Evolutionary conservation across 2,113 vertebrate species (phyloP).

Genomic region (Osmerus mordax): DNA sequence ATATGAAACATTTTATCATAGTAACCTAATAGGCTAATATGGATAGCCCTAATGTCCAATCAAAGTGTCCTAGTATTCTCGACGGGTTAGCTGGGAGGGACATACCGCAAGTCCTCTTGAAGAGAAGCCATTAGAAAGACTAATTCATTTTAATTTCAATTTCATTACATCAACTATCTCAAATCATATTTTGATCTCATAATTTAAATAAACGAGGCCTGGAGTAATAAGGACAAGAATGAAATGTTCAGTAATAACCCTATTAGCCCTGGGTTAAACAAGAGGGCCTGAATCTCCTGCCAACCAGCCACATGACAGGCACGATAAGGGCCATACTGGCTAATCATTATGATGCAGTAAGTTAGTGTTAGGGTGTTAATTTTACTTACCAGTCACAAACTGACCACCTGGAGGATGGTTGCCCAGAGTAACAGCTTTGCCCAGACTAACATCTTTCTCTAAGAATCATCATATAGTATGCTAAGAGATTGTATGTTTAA

Average conservation of each 20-base stretch:
- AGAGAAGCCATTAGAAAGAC: conserved; percentile 75
- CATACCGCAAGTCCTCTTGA: conserved; percentile 53
- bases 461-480: conserved; percentile 43
- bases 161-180: conserved; percentile 76
- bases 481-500: conserved; percentile 44
- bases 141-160: conserved; percentile 78
- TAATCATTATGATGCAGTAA: conserved; percentile 15
- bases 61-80: conserved; percentile 20
- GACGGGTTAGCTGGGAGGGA: conserved; percentile 51
- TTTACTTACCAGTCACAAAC: too few species aligned
- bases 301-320: conserved; percentile 40
- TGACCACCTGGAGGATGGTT: too few species aligned
- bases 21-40: not conserved
- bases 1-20: conserved; percentile 1
- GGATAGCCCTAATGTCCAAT: conserved; percentile 19
- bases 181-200: conserved; percentile 77
- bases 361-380: conserved; percentile 42
- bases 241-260: conserved; percentile 78
- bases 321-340: conserved; percentile 17
- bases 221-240: conserved; percentile 67
- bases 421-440: too few species aligned
- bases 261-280: conserved; percentile 70
- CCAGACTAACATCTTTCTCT: not conserved
- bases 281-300: conserved; percentile 31
- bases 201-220: conserved; percentile 71